Base-by-base conservation (phyloP, 2,888 invertebrate genomes). In the Galeruca laticollis region DNA sequence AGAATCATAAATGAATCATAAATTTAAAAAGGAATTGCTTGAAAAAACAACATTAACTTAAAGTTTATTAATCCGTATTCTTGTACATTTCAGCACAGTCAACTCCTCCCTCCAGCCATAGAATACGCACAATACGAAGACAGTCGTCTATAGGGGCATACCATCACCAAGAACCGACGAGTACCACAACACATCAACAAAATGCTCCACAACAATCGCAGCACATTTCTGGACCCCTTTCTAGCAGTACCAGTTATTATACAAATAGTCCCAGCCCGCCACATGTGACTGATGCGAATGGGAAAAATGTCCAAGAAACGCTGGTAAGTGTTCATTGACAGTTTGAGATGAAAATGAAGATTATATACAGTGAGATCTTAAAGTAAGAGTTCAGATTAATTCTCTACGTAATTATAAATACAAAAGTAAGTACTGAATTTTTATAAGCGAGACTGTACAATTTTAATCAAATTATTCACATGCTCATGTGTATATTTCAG, bases 191-290 rank as follows among this genome's bases (percentile, higher is more conserved):
- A 31, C 47, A 26, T 54, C 78, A 66, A 10, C 76, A 74, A 31
- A 35, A 72, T 15, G 67, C 70, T 54, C 65, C 77, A 15, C 69
- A 67, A 61, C 68, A 73, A 59, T 60, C 71, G 64, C 72, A 68
- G 69, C 76, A 70, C 73, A 69, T 71, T 26, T 71, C 68, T 65
- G 82, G 83, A 69, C 84, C 84, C 10, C 81, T 86, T 60, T 85
- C 85, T 20, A 85, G 85, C 77, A 84, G 84, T 75, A 86, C 86
- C 64, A 89, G 89, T 76, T 90, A 90, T 84, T 90, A 90, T 81
- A 90, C 89, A 47, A 90, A 90, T 83, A 89, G 89, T 73, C 89
- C 90, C 64, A 88, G 88, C 79, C 90, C 90, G 43, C 90, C 90
- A 5, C 88, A 89, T 51, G 75, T 77, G 86, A 82, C 75, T 81